Conservation (phyloP, 2,797 vertebrate genomes). For the Hozukius guyotensis region DNA sequence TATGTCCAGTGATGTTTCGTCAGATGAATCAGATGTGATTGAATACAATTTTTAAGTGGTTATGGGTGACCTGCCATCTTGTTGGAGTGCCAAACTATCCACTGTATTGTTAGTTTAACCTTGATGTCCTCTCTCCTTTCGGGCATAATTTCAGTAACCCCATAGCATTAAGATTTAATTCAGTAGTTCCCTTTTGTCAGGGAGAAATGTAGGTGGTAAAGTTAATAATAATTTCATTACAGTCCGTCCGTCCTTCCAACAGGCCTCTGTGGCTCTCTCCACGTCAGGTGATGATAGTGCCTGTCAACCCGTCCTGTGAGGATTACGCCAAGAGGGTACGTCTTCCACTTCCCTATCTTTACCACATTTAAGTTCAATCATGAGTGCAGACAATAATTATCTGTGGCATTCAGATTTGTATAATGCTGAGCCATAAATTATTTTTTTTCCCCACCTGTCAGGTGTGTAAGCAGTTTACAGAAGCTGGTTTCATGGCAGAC, state of each 20-base stretch:
- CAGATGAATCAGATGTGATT: neutral
- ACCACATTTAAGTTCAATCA: neutral
- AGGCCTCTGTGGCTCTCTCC: constrained; percentile 98
- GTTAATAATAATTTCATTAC: neutral
- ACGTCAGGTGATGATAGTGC: constrained; percentile 93
- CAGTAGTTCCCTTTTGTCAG: neutral
- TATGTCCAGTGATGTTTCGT: neutral
- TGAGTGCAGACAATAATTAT: neutral
- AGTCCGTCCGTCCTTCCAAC: constrained; percentile 34
- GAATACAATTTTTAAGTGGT: too few relatives aligned
- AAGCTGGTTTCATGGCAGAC: constrained; percentile 93
- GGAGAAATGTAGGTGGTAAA: neutral
- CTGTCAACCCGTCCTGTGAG: constrained; percentile 89
- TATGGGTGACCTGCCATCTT: neutral
- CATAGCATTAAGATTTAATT: neutral
- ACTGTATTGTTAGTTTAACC: too few relatives aligned
- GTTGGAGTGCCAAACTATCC: neutral
- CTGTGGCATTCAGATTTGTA: neutral
- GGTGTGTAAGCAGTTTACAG: constrained; percentile 89
- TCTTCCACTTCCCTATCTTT: neutral
- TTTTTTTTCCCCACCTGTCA: constrained; percentile 48
- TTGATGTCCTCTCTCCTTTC: neutral
- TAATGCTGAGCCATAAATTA: neutral
- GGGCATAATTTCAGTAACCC: neutral
- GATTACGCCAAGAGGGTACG: constrained; percentile 88